Conservation (phyloP, 2,888 invertebrate genomes). For the Steinernema hermaphroditum region DNA sequence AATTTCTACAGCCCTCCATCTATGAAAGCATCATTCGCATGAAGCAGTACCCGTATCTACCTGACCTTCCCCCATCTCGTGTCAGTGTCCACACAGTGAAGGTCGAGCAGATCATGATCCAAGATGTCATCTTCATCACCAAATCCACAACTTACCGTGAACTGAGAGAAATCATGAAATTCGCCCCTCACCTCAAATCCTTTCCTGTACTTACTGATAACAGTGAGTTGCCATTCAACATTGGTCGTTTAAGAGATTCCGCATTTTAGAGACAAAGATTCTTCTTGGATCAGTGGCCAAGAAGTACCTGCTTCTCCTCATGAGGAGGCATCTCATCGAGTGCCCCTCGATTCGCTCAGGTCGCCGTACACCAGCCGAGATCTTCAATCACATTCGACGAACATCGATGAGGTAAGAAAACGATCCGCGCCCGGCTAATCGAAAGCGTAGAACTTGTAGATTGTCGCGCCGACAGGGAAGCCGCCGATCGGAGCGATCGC, state of each 20-base stretch:
- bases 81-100: slow-evolving; percentile 54
- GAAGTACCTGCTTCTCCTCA: slow-evolving; percentile 34
- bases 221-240: slow-evolving; percentile 32
- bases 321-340: slow-evolving; percentile 33
- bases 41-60: slow-evolving; percentile 91
- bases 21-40: slow-evolving; percentile 97
- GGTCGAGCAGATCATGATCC: slow-evolving; percentile 93
- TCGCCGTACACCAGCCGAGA: slow-evolving; percentile 49
- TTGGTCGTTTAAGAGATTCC: neutral
- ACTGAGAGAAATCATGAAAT: slow-evolving; percentile 48
- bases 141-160: slow-evolving; percentile 77
- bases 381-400: slow-evolving; percentile 50
- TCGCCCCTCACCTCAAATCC: slow-evolving; percentile 48
- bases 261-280: slow-evolving; percentile 47
- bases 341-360: neutral
- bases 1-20: slow-evolving; percentile 88
- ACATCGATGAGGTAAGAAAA: slow-evolving; percentile 47
- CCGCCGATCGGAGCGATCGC: slow-evolving; percentile 10
- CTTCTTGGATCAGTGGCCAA: slow-evolving; percentile 53
- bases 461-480: slow-evolving; percentile 7
- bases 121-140: slow-evolving; percentile 69
- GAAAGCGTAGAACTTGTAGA: neutral
- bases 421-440: neutral
- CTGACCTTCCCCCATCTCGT: slow-evolving; percentile 72
- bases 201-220: slow-evolving; percentile 55